These are phyloP conservation scores for Stigmatopora argus DNA, from an alignment of 2,113 vertebrate genomes.

Conservation along the genomic window DNA sequence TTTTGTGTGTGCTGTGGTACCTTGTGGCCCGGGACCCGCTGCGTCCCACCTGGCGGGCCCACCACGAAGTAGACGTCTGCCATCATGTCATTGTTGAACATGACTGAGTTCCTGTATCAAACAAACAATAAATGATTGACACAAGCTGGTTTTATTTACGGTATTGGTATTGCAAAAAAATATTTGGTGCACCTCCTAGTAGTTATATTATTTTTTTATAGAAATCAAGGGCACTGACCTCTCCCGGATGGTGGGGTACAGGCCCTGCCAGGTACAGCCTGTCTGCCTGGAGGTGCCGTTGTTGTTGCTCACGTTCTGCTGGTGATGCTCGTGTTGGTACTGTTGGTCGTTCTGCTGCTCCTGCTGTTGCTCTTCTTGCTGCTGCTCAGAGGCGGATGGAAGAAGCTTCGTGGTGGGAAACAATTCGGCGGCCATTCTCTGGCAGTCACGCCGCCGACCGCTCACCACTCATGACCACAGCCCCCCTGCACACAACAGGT, in stretches of 20 bases:
- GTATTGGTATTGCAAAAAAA: not conserved
- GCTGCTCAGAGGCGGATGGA: constrained; percentile 73
- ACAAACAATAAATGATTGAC: constrained; percentile 40
- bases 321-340: constrained; percentile 64
- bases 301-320: constrained; percentile 91
- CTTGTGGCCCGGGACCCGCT: constrained; percentile 97
- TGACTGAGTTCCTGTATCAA: constrained; percentile 89
- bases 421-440: constrained; percentile 94
- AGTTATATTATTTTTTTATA: no score
- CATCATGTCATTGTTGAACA: constrained; percentile 99
- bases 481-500: constrained; percentile 34
- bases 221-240: constrained; percentile 69
- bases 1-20: constrained; percentile 63
- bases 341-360: constrained; percentile 89
- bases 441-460: constrained; percentile 67
- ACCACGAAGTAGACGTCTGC: constrained; percentile 98
- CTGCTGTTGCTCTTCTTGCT: constrained; percentile 88
- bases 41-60: constrained; percentile 88
- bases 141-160: not conserved
- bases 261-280: constrained; percentile 90
- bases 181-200: no score
- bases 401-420: constrained; percentile 82
- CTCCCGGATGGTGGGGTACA: constrained; percentile 92
- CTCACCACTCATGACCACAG: constrained; percentile 74
- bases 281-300: constrained; percentile 74